phyloP scores from a whole-genome alignment of 1,140 invertebrate genomes.

The Hyles euphorbiae region DNA sequence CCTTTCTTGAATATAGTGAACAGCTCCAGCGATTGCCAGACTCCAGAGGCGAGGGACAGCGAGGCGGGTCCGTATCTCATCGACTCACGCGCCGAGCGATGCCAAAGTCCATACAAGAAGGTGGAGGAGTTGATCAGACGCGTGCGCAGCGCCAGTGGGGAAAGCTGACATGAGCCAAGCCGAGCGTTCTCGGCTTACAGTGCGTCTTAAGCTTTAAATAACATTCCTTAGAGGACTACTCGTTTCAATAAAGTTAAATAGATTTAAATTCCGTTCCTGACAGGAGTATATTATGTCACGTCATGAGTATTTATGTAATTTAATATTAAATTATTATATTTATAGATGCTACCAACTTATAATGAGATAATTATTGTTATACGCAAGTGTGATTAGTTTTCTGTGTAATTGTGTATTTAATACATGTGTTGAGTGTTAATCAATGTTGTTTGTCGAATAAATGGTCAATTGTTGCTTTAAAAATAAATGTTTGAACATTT shows the following conservation, averaged over 20 bases:
- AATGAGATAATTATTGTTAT: too few species aligned
- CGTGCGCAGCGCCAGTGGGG: constrained; percentile 53
- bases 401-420: too few species aligned
- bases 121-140: constrained; percentile 60
- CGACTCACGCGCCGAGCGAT: constrained; percentile 41
- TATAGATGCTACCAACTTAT: background rate
- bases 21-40: constrained; percentile 49
- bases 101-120: constrained; percentile 59
- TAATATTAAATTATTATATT: constrained; percentile 1
- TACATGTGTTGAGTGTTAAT: background rate
- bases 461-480: constrained; percentile 9
- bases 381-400: too few species aligned
- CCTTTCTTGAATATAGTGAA: constrained; percentile 54
- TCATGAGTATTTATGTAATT: background rate
- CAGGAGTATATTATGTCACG: background rate
- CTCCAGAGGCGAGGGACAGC: constrained; percentile 52
- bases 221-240: constrained; percentile 28
- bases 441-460: background rate
- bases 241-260: background rate
- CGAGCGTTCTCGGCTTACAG: constrained; percentile 54
- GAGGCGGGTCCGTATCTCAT: constrained; percentile 53
- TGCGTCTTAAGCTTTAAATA: constrained; percentile 54
- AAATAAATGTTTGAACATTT: background rate
- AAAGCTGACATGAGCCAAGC: constrained; percentile 65
- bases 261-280: constrained; percentile 6